A percentile compares a stretch with the other conserved stretches of the same genome.
phyloP scores from a whole-genome alignment of 2,888 invertebrate genomes.

The Lasioglossum leucozonium region DNA sequence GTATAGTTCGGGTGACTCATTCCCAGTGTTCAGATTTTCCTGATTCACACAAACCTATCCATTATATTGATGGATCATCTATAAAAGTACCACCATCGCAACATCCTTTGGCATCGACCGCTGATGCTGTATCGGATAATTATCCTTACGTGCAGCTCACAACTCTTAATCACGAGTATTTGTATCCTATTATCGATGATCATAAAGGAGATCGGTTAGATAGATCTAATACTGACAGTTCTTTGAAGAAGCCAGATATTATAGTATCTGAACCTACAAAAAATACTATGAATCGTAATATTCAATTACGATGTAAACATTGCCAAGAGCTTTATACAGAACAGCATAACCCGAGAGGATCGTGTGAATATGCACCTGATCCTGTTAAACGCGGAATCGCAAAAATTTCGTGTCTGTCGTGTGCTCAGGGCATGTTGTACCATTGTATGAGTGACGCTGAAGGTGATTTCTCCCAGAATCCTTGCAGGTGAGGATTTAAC shows the following conservation, averaged over 20 bases:
- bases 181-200: slow-evolving; percentile 91
- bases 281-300: slow-evolving; percentile 81
- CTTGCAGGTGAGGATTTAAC: slow-evolving; percentile 87
- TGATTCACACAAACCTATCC: slow-evolving; percentile 80
- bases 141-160: slow-evolving; percentile 94
- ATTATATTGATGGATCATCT: slow-evolving; percentile 77
- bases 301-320: slow-evolving; percentile 87
- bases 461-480: slow-evolving; percentile 93
- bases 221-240: slow-evolving; percentile 81
- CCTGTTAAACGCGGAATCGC: slow-evolving; percentile 92
- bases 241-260: slow-evolving; percentile 88
- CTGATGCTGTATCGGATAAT: slow-evolving; percentile 86
- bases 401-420: slow-evolving; percentile 92
- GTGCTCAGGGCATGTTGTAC: slow-evolving; percentile 95
- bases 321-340: slow-evolving; percentile 93
- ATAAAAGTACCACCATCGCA: slow-evolving; percentile 70
- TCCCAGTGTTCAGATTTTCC: slow-evolving; percentile 78
- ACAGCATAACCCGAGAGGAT: slow-evolving; percentile 94
- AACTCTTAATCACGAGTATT: slow-evolving; percentile 93
- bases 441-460: slow-evolving; percentile 97
- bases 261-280: slow-evolving; percentile 86
- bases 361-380: slow-evolving; percentile 95
- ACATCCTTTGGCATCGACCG: slow-evolving; percentile 77
- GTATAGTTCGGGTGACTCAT: slow-evolving; percentile 76
- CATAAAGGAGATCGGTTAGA: slow-evolving; percentile 82